A percentile compares a stretch with the other conserved stretches of the same genome.
These are phyloP conservation scores for Patella depressa DNA, from an alignment of 2,888 invertebrate genomes.

Conservation along the genomic window DNA sequence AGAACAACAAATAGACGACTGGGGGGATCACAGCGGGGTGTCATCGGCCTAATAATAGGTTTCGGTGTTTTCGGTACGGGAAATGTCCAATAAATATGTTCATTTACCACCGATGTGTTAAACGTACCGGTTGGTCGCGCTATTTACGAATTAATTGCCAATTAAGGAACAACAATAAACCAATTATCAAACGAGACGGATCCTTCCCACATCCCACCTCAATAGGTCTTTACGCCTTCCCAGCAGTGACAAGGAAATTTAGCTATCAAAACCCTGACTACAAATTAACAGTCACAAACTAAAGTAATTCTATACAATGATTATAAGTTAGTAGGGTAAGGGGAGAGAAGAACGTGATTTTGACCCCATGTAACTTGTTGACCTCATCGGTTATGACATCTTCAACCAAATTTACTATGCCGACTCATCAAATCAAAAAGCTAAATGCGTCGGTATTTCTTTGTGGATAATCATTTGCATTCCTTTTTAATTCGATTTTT, in stretches of 20 bases:
- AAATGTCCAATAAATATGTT: background rate
- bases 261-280: background rate
- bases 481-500: too few relatives aligned
- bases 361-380: background rate
- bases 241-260: background rate
- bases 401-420: too few relatives aligned
- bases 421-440: too few relatives aligned
- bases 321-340: background rate
- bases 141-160: slow-evolving; percentile 10
- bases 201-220: slow-evolving; percentile 3
- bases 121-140: background rate
- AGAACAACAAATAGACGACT: too few relatives aligned
- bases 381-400: too few relatives aligned
- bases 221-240: background rate
- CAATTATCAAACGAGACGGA: slow-evolving; percentile 4
- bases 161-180: slow-evolving; percentile 4
- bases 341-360: slow-evolving; percentile 1
- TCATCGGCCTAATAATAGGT: background rate
- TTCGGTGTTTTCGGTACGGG: background rate
- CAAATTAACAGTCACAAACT: slow-evolving; percentile 10
- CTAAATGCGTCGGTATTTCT: too few relatives aligned
- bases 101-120: slow-evolving; percentile 5
- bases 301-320: slow-evolving; percentile 1
- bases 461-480: too few relatives aligned
- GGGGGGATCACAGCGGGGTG: too few relatives aligned